Evolutionary conservation across 2,888 invertebrate species (phyloP).

Genomic region (Drosophila nigritarsus): DNA sequence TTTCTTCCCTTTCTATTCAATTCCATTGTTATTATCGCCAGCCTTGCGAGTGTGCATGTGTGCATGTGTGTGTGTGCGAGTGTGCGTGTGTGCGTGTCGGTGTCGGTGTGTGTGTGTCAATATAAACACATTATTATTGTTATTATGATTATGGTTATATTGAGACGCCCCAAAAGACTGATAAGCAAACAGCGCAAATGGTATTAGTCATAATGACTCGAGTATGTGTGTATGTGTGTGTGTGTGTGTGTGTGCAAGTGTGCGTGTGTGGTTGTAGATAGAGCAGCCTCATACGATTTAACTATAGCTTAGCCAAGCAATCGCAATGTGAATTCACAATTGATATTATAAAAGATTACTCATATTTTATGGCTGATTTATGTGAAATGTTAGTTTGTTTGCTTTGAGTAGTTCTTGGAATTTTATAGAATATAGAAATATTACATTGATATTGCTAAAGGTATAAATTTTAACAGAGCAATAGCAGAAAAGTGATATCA

Average conservation of each 20-base stretch:
- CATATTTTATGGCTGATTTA: neutral
- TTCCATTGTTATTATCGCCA: neutral
- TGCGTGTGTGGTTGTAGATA: neutral
- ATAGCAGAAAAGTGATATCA: neutral
- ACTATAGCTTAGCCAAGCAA: neutral
- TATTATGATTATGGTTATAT: slow-evolving; percentile 13
- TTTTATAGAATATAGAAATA: neutral
- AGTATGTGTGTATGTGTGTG: neutral
- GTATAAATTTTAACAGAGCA: neutral
- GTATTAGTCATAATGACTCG: slow-evolving; percentile 58
- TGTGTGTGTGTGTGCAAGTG: neutral
- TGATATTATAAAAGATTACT: neutral
- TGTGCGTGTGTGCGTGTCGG: neutral
- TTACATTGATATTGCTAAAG: neutral
- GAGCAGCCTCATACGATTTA: neutral
- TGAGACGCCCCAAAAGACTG: slow-evolving; percentile 25
- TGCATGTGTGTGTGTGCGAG: neutral
- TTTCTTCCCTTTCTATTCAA: neutral
- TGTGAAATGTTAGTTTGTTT: neutral
- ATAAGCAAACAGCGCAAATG: slow-evolving; percentile 27
- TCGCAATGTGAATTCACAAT: neutral
- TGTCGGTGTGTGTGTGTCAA: neutral
- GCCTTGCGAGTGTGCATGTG: neutral
- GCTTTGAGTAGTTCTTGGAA: no score
- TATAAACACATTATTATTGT: neutral